phyloP scores from a whole-genome alignment of 2,797 vertebrate genomes.

The Schizothorax lantsangensis region DNA sequence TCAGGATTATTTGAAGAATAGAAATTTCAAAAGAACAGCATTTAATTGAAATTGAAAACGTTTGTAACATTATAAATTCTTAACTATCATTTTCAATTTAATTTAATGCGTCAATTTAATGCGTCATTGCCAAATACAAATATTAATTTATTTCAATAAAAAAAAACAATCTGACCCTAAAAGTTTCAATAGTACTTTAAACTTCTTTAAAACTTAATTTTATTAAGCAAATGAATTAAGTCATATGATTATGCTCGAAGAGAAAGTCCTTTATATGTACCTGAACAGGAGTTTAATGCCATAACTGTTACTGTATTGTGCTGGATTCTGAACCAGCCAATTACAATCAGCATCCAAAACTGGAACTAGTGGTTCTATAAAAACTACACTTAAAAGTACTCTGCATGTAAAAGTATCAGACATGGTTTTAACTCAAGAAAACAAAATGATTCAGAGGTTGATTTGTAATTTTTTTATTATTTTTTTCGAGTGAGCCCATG shows the following conservation, averaged over 20 bases:
- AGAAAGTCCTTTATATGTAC: background rate
- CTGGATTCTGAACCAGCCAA: background rate
- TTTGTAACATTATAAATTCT: too few relatives aligned
- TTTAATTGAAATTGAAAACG: background rate
- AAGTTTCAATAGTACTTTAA: too few relatives aligned
- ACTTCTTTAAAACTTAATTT: too few relatives aligned
- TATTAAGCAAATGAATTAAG: too few relatives aligned
- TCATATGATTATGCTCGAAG: background rate
- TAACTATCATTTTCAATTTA: too few relatives aligned
- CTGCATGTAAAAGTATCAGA: background rate
- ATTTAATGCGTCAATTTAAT: too few relatives aligned
- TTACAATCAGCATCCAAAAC: background rate
- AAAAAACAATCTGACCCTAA: too few relatives aligned
- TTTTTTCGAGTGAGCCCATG: constrained; percentile 17
- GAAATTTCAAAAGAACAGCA: background rate
- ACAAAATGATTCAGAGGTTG: constrained; percentile 25
- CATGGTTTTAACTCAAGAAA: background rate
- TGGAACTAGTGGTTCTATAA: background rate
- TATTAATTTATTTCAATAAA: too few relatives aligned
- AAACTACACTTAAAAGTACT: background rate
- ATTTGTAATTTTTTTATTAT: constrained; percentile 19
- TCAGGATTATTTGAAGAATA: background rate
- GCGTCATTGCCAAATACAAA: too few relatives aligned
- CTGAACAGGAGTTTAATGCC: background rate
- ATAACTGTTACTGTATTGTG: background rate